phyloP scores from a whole-genome alignment of 2,797 vertebrate genomes.

The Dallia pectoralis region DNA sequence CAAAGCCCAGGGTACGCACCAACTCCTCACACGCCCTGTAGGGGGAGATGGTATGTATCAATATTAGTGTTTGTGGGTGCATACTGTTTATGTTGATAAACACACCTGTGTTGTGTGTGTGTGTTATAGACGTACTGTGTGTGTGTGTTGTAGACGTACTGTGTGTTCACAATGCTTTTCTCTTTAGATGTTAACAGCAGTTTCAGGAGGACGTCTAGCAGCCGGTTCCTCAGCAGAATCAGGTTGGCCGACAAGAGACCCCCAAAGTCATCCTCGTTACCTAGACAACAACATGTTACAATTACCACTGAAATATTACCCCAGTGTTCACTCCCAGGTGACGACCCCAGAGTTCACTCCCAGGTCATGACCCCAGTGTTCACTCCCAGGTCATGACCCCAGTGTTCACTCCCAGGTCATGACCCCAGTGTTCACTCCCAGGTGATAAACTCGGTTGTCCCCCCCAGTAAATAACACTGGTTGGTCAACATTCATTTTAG shows the following conservation, averaged over 20 bases:
- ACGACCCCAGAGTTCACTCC: too few relatives aligned
- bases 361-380: too few relatives aligned
- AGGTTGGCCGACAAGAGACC: slow-evolving; percentile 92
- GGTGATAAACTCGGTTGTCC: too few relatives aligned
- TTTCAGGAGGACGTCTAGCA: slow-evolving; percentile 91
- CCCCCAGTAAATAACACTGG: too few relatives aligned
- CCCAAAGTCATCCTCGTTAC: slow-evolving; percentile 90
- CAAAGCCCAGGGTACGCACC: slow-evolving; percentile 90
- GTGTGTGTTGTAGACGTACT: slow-evolving; percentile 75
- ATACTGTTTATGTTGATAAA: background rate
- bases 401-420: too few relatives aligned
- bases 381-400: too few relatives aligned
- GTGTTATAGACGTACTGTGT: too few relatives aligned
- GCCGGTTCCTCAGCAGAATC: slow-evolving; percentile 90
- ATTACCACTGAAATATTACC: background rate
- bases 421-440: too few relatives aligned
- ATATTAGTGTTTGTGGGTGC: background rate
- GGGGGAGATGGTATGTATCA: background rate
- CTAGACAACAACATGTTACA: slow-evolving; percentile 58
- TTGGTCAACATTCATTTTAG: too few relatives aligned
- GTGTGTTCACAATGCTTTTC: slow-evolving; percentile 89
- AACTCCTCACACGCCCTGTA: slow-evolving; percentile 93
- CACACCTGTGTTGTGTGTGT: too few relatives aligned
- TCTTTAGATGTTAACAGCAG: slow-evolving; percentile 93
- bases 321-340: too few relatives aligned